These are phyloP conservation scores for Salarias fasciatus DNA, from an alignment of 2,797 vertebrate genomes.

Conservation along the genomic window DNA sequence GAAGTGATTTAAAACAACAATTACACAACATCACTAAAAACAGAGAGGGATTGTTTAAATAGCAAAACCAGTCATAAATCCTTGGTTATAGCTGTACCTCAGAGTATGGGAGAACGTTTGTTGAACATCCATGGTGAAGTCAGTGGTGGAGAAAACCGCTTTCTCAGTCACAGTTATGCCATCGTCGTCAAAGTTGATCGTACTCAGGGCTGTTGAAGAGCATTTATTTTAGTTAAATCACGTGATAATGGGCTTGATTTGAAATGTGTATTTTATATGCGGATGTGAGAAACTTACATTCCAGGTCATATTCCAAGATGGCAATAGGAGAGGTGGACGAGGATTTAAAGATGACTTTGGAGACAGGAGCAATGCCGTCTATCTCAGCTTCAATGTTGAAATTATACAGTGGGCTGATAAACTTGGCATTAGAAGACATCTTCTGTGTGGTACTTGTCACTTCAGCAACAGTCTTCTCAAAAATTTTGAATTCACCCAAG, in stretches of 20 bases:
- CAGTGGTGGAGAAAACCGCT: conserved; percentile 14
- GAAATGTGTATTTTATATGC: too few relatives aligned
- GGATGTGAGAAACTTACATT: conserved; percentile 83
- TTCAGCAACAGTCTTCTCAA: conserved; percentile 77
- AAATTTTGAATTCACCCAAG: conserved; percentile 77
- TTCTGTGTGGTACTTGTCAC: conserved; percentile 82
- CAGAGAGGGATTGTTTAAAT: not conserved
- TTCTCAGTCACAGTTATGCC: conserved; percentile 27
- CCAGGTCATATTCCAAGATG: conserved; percentile 88
- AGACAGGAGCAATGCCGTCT: conserved; percentile 75
- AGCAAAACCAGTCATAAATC: not conserved
- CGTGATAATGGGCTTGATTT: too few relatives aligned
- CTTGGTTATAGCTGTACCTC: conserved; percentile 17
- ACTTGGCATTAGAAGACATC: conserved; percentile 75
- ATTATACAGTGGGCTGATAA: conserved; percentile 87
- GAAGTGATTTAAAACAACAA: too few relatives aligned
- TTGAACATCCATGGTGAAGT: conserved; percentile 29
- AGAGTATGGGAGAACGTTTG: conserved; percentile 13
- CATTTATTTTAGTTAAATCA: too few relatives aligned
- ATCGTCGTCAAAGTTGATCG: conserved; percentile 72
- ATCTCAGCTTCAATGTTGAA: conserved; percentile 77
- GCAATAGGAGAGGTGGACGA: conserved; percentile 85
- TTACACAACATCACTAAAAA: too few relatives aligned
- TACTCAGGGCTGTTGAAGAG: conserved; percentile 79
- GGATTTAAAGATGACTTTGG: conserved; percentile 84